These are phyloP conservation scores for Brachionus calyciflorus DNA, from an alignment of 1,140 invertebrate genomes.

Conservation along the genomic window DNA sequence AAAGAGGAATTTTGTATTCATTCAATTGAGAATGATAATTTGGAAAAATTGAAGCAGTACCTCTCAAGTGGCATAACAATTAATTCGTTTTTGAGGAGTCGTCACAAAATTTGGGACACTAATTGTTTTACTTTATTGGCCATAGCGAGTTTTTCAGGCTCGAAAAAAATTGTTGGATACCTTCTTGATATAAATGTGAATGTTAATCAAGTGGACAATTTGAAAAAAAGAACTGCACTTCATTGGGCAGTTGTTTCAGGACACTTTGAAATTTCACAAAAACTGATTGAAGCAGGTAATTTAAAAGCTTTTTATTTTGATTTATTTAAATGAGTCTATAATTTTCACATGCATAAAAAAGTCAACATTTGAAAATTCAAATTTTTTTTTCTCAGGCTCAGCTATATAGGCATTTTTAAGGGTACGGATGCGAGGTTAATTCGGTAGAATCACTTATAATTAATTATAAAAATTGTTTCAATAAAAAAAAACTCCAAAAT, in stretches of 20 bases:
- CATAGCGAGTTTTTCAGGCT: not conserved
- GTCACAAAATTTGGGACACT: slow-evolving; percentile 32
- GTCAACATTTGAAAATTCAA: too few species aligned
- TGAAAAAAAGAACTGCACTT: slow-evolving; percentile 57
- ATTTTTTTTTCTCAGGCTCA: too few species aligned
- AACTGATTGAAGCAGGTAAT: slow-evolving; percentile 48
- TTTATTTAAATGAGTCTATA: too few species aligned
- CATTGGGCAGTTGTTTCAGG: slow-evolving; percentile 57
- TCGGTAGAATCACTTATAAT: too few species aligned
- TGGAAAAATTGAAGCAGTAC: slow-evolving; percentile 32
- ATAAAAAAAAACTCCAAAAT: too few species aligned
- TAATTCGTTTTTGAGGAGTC: slow-evolving; percentile 26
- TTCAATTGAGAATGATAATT: slow-evolving; percentile 26
- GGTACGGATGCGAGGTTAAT: too few species aligned
- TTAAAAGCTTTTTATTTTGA: too few species aligned
- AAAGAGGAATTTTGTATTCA: slow-evolving; percentile 32
- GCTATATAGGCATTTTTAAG: too few species aligned
- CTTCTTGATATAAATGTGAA: slow-evolving; percentile 49
- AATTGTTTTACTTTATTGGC: slow-evolving; percentile 24
- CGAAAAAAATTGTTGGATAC: slow-evolving; percentile 20
- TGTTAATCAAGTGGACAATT: slow-evolving; percentile 53
- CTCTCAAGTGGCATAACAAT: not conserved
- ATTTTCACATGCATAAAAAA: too few species aligned
- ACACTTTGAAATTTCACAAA: slow-evolving; percentile 50
- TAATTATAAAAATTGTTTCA: too few species aligned